Evolutionary conservation across 1,140 invertebrate species (phyloP), one percentile per base, ranked within the genome.

Genomic region (Drosophila willistoni): DNA sequence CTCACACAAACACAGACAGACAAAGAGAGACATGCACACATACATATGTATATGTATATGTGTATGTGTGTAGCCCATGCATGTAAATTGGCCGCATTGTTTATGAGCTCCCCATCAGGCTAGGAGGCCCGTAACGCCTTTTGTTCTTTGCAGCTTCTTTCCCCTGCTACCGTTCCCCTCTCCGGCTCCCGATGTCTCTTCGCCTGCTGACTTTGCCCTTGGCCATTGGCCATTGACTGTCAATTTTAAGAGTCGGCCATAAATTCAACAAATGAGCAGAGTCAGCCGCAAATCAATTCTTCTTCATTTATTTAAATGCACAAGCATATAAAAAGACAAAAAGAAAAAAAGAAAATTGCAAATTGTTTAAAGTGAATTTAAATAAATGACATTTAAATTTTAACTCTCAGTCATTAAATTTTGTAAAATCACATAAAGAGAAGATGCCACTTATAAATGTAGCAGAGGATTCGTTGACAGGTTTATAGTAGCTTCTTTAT

Each of bases 41-140:
- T 14, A 63, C 56, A 68, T 51, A 77, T 57, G 51, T 55, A 41
- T 59, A 19, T 6, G 5, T 4, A 5, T 25, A 68, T 56, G 64
- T 66, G 65, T 25, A 68, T 79, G 77, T 76, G 69, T 77, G 64
- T 76, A 29, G 29, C 72, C 79, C 73, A 78, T 81, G 70, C 79
- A 87, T 86, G 83, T 87, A 86, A 86, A 86, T 86, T 87, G 83
- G 83, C 79, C 72, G 78, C 83, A 87, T 86, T 86, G 83, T 86
- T 87, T 86, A 86, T 86, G 79, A 82, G 83, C 74, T 67, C 66
- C 62, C 55, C 44, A 14, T 44, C 54, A 54, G 65, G 19, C 75
- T 55, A 25, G 59, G 34, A 9, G 34, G 64, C 54, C 62, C n/a
- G 36, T 12, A 75, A 68, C 68, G 71, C 70, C 76, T 78, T 78